Conservation (phyloP, 30 jellyfish, hydroid and myxozoan species). For the Nemopilema nomurai region DNA sequence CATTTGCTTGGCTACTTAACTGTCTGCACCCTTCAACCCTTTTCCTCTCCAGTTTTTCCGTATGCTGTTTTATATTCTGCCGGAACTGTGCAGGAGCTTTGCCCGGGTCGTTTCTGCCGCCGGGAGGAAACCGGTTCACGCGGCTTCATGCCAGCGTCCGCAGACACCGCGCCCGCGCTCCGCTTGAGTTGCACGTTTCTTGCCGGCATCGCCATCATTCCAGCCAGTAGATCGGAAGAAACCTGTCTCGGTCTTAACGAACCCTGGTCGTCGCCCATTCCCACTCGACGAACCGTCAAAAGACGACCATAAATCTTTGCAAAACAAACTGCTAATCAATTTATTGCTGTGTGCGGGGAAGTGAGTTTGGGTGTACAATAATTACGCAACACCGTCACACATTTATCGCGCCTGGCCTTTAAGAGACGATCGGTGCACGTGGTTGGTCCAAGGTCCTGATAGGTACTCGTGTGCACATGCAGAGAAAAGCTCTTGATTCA, state of each 20-base stretch:
- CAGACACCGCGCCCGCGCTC: conserved; percentile 19
- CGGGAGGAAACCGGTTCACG: conserved; percentile 24
- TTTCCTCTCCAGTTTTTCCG: not conserved
- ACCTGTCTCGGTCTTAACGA: not conserved
- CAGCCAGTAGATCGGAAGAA: conserved; percentile 10
- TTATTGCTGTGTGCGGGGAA: not conserved
- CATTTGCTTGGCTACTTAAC: no score
- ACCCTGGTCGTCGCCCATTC: not conserved
- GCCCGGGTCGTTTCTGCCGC: not conserved
- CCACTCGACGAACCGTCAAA: not conserved
- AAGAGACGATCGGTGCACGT: not conserved
- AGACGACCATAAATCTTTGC: not conserved
- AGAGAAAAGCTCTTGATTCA: not conserved
- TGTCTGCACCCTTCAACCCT: no score
- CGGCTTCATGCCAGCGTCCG: conserved; percentile 4
- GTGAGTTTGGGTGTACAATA: not conserved
- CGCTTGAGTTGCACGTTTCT: not conserved
- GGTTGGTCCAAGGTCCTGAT: not conserved
- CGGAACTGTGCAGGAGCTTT: not conserved
- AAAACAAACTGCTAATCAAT: conserved; percentile 5
- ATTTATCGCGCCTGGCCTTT: not conserved
- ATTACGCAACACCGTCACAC: not conserved
- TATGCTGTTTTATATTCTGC: not conserved
- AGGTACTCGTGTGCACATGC: not conserved
- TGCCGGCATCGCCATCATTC: conserved; percentile 1